Evolutionary conservation across 1,140 invertebrate species (phyloP).

Genomic region (Bombus pascuorum): DNA sequence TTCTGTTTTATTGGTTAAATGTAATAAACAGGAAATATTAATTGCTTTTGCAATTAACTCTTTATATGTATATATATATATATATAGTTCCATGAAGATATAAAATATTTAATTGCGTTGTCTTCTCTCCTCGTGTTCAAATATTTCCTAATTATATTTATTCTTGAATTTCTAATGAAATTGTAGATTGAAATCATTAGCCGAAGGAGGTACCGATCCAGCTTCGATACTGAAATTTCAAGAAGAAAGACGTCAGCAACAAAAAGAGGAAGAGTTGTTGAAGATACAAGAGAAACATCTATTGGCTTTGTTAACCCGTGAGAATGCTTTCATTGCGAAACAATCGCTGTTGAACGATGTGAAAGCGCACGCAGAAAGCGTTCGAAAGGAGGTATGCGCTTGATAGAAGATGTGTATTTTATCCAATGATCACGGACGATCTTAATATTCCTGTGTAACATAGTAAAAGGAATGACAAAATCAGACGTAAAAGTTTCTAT

Average conservation of each 20-base stretch:
- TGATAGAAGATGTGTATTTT: background rate
- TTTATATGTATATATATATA: background rate
- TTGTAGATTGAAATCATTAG: slow-evolving; percentile 26
- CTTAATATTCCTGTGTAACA: background rate
- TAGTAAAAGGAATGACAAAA: too few species aligned
- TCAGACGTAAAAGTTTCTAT: too few species aligned
- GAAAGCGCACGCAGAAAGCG: slow-evolving; percentile 19
- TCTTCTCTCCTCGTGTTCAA: background rate
- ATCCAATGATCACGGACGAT: background rate
- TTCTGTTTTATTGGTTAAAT: too few species aligned
- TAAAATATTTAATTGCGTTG: too few species aligned
- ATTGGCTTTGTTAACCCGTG: background rate
- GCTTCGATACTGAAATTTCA: slow-evolving; percentile 13
- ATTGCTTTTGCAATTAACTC: too few species aligned
- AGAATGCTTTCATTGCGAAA: slow-evolving; percentile 35
- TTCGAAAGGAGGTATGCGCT: slow-evolving; percentile 25
- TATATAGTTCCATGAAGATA: too few species aligned
- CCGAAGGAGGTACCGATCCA: background rate
- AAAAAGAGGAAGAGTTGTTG: slow-evolving; percentile 8
- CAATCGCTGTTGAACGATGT: slow-evolving; percentile 12
- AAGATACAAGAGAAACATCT: slow-evolving; percentile 36
- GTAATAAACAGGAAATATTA: too few species aligned
- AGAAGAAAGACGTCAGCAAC: background rate
- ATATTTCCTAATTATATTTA: background rate
- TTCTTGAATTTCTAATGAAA: background rate